A percentile compares a stretch with the other conserved stretches of the same genome.
Evolutionary conservation across 2,113 vertebrate genomes (phyloP).

Genomic region (Diphyllodes magnificus): DNA sequence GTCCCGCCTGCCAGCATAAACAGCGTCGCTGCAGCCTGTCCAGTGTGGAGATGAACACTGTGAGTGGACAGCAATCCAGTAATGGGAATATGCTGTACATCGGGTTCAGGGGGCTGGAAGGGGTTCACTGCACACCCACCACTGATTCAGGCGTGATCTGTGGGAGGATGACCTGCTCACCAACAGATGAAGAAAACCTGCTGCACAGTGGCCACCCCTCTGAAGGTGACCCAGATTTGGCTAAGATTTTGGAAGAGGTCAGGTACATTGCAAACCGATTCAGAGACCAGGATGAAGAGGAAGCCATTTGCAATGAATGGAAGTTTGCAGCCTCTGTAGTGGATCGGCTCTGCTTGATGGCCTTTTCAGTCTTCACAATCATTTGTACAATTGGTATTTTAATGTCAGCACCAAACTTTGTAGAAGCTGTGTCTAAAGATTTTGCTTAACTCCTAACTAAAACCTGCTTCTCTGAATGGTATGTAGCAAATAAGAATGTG

Average conservation of each 20-base stretch:
- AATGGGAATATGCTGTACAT: conserved; percentile 87
- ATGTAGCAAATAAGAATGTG: not conserved
- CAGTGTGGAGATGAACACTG: conserved; percentile 79
- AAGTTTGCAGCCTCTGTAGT: conserved; percentile 94
- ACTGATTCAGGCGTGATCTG: conserved; percentile 85
- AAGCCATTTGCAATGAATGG: conserved; percentile 86
- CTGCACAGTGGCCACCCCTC: conserved; percentile 72
- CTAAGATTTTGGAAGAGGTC: conserved; percentile 90
- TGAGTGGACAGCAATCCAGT: conserved; percentile 65
- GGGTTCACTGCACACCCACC: conserved; percentile 79
- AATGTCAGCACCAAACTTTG: conserved; percentile 93
- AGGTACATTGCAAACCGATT: conserved; percentile 89
- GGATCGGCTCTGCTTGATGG: conserved; percentile 93
- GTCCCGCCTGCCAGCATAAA: conserved; percentile 83
- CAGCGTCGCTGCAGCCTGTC: conserved; percentile 79
- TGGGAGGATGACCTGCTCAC: conserved; percentile 77
- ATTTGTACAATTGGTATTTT: conserved; percentile 94
- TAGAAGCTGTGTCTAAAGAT: conserved; percentile 92
- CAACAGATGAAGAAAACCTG: conserved; percentile 81
- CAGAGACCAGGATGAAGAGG: conserved; percentile 84
- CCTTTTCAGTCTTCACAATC: conserved; percentile 89
- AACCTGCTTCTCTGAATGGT: not conserved
- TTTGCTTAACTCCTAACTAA: conserved; percentile 68
- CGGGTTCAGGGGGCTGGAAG: conserved; percentile 81
- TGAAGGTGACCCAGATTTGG: conserved; percentile 78